Evolutionary conservation across 2,888 invertebrate genomes (phyloP).

Genomic region (Sialis fuliginosa): DNA sequence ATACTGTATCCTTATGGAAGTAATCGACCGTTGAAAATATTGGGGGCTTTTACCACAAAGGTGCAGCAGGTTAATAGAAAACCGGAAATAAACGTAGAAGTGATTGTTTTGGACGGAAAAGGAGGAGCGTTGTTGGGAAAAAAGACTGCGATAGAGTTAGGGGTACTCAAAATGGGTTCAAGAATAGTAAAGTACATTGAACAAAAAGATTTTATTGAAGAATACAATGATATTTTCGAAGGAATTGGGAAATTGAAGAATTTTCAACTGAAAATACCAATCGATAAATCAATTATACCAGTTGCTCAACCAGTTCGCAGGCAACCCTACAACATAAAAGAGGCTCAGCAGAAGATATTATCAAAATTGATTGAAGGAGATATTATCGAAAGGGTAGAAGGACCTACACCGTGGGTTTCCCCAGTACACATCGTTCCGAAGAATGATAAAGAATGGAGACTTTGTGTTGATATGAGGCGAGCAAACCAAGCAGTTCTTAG

Average conservation of each 20-base stretch:
- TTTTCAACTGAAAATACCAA: conserved; percentile 5
- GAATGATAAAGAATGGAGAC: conserved; percentile 9
- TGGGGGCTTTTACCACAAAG: not conserved
- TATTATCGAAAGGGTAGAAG: conserved; percentile 9
- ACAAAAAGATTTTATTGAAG: not conserved
- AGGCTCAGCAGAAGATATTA: conserved; percentile 6
- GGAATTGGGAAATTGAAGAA: conserved; percentile 7
- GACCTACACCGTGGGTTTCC: conserved; percentile 11
- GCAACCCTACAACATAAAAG: conserved; percentile 7
- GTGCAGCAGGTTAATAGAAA: not conserved
- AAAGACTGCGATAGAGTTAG: not conserved
- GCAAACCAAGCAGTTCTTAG: conserved; percentile 10
- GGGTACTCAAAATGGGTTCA: not conserved
- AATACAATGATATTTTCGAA: conserved; percentile 2
- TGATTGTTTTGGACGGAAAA: not conserved
- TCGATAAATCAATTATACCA: conserved; percentile 4
- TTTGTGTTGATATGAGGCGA: conserved; percentile 13
- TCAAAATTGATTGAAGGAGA: conserved; percentile 6
- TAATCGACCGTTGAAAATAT: not conserved
- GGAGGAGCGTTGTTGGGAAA: not conserved
- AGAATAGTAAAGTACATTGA: not conserved
- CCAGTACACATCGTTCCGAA: conserved; percentile 12
- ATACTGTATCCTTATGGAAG: not conserved
- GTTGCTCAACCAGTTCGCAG: conserved; percentile 8
- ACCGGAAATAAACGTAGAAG: not conserved